These are phyloP conservation scores for Hylaea fasciaria DNA, from an alignment of 2,888 invertebrate genomes.

Conservation along the genomic window DNA sequence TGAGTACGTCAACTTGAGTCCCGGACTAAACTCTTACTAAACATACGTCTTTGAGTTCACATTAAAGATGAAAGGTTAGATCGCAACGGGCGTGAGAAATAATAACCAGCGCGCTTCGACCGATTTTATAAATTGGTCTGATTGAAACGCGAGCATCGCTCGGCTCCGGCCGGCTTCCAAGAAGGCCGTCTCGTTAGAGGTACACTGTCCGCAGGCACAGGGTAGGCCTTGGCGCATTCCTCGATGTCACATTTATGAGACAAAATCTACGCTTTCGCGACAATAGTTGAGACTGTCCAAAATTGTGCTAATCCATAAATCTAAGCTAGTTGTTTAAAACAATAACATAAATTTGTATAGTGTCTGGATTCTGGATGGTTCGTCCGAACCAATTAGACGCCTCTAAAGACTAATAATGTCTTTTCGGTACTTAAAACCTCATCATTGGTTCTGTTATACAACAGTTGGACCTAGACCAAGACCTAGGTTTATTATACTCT, in stretches of 20 bases:
- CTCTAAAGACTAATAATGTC: no score
- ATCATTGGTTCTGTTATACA: no score
- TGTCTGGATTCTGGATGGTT: no score
- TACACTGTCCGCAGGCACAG: conserved; percentile 66
- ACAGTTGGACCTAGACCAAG: no score
- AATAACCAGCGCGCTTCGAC: conserved; percentile 62
- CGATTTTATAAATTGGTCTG: conserved; percentile 73
- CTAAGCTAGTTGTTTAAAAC: no score
- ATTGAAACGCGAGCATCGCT: conserved; percentile 79
- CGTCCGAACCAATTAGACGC: no score
- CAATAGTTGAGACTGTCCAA: background rate
- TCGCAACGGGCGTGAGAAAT: conserved; percentile 43
- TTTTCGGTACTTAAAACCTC: no score
- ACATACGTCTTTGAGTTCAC: background rate
- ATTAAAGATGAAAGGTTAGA: conserved; percentile 24
- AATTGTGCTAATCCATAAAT: background rate
- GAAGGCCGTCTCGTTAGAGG: conserved; percentile 75
- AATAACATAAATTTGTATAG: no score
- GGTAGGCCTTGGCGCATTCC: conserved; percentile 60
- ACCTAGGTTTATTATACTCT: no score
- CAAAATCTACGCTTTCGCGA: conserved; percentile 4
- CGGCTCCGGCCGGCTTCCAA: conserved; percentile 64
- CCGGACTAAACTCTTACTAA: background rate
- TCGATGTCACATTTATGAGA: conserved; percentile 17
- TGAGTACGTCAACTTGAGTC: background rate